phyloP scores from a whole-genome alignment of 2,888 invertebrate species.

The Pheosia gnoma region DNA sequence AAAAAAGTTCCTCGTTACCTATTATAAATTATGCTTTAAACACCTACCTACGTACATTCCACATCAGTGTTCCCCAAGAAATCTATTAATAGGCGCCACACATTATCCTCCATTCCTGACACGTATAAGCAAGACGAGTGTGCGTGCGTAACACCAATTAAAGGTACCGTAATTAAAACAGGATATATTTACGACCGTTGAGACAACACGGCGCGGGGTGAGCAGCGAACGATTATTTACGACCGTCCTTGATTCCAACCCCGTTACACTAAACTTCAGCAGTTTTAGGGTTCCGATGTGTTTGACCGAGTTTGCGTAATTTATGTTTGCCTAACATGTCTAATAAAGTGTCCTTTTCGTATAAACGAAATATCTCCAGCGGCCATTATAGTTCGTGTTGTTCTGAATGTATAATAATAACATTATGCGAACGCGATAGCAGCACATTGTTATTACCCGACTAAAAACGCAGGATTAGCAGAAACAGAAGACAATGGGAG shows the following conservation, averaged over 20 bases:
- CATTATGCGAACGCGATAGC: conserved; percentile 25
- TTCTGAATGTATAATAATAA: conserved; percentile 33
- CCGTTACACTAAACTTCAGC: conserved; percentile 55
- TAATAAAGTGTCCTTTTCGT: conserved; percentile 41
- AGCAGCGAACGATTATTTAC: conserved; percentile 66
- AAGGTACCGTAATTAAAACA: conserved; percentile 75
- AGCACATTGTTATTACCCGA: background rate
- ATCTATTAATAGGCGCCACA: conserved; percentile 17
- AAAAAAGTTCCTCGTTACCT: too few species aligned
- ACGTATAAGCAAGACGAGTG: conserved; percentile 33
- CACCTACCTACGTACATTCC: background rate
- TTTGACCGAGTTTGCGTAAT: conserved; percentile 53
- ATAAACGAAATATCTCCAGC: conserved; percentile 34
- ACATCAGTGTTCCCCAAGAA: conserved; percentile 11
- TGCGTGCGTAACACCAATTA: conserved; percentile 75
- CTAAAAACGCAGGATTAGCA: background rate
- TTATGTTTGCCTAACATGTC: conserved; percentile 42
- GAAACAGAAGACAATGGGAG: background rate
- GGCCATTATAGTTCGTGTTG: conserved; percentile 28
- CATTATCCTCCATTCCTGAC: conserved; percentile 26
- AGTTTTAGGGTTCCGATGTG: conserved; percentile 44
- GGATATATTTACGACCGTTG: conserved; percentile 76
- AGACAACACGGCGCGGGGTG: conserved; percentile 74
- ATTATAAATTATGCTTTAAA: too few species aligned
- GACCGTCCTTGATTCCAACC: conserved; percentile 76